Evolutionary conservation across 2,888 invertebrate genomes (phyloP), one percentile per base, ranked within the genome.

Genomic region (Anodontia alba): DNA sequence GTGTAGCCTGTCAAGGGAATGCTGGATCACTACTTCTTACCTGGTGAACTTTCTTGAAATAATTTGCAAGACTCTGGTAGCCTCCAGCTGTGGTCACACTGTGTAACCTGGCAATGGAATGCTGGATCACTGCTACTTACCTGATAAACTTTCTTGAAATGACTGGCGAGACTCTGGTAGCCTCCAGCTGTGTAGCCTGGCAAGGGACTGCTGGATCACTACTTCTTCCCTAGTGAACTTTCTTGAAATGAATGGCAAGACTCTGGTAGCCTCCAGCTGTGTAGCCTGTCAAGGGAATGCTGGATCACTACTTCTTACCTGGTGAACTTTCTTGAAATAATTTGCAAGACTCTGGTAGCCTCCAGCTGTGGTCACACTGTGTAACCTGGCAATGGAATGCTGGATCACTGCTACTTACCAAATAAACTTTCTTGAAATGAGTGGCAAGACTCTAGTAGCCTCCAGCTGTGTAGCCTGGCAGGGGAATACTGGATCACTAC

Each of bases 171-270:
- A 51, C 87, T 87, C n/a, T 83, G 80, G 75, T 89, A 91, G 12
- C 81, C 83, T 8, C 88, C 83, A 3, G 90, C 83, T 12, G 82
- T 79, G 78, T 88, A 95, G 26, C 85, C 23, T 91, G 85, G 89
- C 96, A 96, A 15, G 92, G 90, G 86, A 95, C 95, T 77, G 94
- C 92, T 1, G 94, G 93, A 2, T 95, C 95, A 23, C 90, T 90
- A 20, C 92, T 94, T n/a, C n/a, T n/a, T 80, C 92, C 93, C 91
- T 93, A 88, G 75, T 94, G 94, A 0, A 80, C 81, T 33, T 87
- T 86, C 68, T 87, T 88, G 79, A 87, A 91, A 82, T 94, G 94
- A 31, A 83, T 83, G 5, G 89, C 81, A 31, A 93, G 86, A 49
- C 86, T 87, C 20, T 83, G 80, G 74, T 89, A 91, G 12, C 81